Evolutionary conservation across 2,888 invertebrate genomes (phyloP).

Genomic region (Plutella xylostella): DNA sequence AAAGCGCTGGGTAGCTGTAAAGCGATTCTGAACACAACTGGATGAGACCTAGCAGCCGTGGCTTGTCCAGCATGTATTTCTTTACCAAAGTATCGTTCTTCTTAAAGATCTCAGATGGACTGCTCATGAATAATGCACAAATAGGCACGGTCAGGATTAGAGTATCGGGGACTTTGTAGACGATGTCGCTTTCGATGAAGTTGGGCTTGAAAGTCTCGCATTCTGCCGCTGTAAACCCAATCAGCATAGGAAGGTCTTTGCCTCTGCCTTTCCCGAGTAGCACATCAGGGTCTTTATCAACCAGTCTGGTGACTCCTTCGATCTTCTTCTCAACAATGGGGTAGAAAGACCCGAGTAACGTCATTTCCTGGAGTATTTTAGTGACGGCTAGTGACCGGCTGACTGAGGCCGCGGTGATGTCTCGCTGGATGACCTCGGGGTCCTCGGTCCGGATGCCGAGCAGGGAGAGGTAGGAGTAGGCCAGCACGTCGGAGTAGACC

Average conservation of each 20-base stretch:
- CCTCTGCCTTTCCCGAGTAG: conserved; percentile 36
- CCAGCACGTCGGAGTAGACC: conserved; percentile 28
- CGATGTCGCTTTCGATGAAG: conserved; percentile 33
- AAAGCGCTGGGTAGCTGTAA: conserved; percentile 43
- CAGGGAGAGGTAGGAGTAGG: conserved; percentile 33
- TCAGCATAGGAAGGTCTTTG: conserved; percentile 38
- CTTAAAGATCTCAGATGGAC: no score
- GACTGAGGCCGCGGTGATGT: conserved; percentile 34
- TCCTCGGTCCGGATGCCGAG: conserved; percentile 51
- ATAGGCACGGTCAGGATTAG: conserved; percentile 30
- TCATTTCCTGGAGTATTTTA: conserved; percentile 28
- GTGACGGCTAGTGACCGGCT: conserved; percentile 38
- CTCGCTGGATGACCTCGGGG: conserved; percentile 33
- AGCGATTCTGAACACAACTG: conserved; percentile 35
- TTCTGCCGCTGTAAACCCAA: conserved; percentile 46
- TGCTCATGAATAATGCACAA: conserved; percentile 26
- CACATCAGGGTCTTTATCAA: conserved; percentile 43
- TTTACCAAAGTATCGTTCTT: conserved; percentile 21
- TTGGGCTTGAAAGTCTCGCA: conserved; percentile 41
- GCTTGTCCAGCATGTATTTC: conserved; percentile 27
- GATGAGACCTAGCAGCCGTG: conserved; percentile 40
- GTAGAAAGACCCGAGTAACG: conserved; percentile 37
- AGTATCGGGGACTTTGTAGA: conserved; percentile 25
- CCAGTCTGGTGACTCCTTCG: conserved; percentile 36
- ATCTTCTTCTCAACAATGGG: conserved; percentile 43